Conservation (phyloP, 2,888 invertebrate species). For the Boloria euphrosyne region DNA sequence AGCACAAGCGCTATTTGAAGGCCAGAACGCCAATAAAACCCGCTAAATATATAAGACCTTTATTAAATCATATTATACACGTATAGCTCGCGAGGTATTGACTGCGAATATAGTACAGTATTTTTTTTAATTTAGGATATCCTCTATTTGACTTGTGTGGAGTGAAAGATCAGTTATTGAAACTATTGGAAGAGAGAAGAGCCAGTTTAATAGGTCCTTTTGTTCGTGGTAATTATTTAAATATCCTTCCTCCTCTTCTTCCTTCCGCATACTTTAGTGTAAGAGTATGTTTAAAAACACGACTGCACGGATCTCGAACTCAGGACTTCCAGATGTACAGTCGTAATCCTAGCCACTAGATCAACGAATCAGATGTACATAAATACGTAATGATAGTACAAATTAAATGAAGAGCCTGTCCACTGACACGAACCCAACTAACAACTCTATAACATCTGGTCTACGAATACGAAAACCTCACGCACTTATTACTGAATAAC, state of each 20-base stretch:
- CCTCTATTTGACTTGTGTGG: too few species aligned
- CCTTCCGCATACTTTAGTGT: too few species aligned
- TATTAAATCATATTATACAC: slow-evolving; percentile 64
- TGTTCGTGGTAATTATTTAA: too few species aligned
- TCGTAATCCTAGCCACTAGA: too few species aligned
- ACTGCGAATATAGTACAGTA: slow-evolving; percentile 33
- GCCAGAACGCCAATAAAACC: slow-evolving; percentile 61
- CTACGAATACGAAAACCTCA: slow-evolving; percentile 28
- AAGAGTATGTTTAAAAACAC: too few species aligned
- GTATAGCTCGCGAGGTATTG: slow-evolving; percentile 17
- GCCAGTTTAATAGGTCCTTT: too few species aligned
- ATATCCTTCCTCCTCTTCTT: too few species aligned
- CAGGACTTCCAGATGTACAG: too few species aligned
- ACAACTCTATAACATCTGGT: slow-evolving; percentile 27
- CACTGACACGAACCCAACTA: slow-evolving; percentile 12
- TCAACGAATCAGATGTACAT: neutral
- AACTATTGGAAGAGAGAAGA: too few species aligned
- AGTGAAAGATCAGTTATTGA: too few species aligned
- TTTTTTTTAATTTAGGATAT: too few species aligned
- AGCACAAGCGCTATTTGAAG: slow-evolving; percentile 48
- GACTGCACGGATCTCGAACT: too few species aligned
- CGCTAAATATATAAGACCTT: slow-evolving; percentile 64
- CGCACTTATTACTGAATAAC: slow-evolving; percentile 33
- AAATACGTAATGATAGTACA: neutral
- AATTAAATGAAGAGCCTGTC: slow-evolving; percentile 1